Evolutionary conservation across 2,888 invertebrate genomes (phyloP), one percentile per base, ranked within the genome.

Genomic region (Girardia tigrina): DNA sequence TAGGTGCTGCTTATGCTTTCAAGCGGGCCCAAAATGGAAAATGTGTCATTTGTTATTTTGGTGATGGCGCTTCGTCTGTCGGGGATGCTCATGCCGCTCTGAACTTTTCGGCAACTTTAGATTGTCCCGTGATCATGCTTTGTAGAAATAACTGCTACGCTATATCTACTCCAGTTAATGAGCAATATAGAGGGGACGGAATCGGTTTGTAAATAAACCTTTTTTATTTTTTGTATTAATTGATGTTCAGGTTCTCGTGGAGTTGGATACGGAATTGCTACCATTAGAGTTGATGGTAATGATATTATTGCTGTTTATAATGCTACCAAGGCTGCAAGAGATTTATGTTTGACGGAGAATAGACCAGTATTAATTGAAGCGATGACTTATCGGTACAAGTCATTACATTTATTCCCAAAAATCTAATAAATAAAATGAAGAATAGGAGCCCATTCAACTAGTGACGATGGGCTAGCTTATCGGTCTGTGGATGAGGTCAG

Each of bases 111-210:
- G 91, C 95, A 0, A 95, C 95, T 0, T 86, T 98, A 0, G 89
- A 91, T 71, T 94, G 92, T 81, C 98, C 98, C 0, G 88, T 97
- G 1, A 89, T 99, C 80, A 89, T 98, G 81, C 89, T 98, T 82
- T 98, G 92, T 83, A 90, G 95, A 80, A 98, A 99, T 86, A 98
- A 98, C 84, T 94, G 94, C 0, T 99, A 92, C 85, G 98, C 98
- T 0, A 98, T 99, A 80, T 95, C 95, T 0, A 99, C 98, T 0
- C 92, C 95, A 0, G 89, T 90, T 0, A 85, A 86, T 76, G 94
- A 99, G 81, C 98, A 98, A 83, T 97, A 94, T 84, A 88, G 89
- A 79, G 97, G 98, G 0, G 97, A 98, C 85, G 98, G 95, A 14
- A 90, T 99, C 79, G 94, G 84, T 84, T 78, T 78, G 80, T 26